Conservation (phyloP, 2,113 vertebrate species). For the Dromas ardeola region DNA sequence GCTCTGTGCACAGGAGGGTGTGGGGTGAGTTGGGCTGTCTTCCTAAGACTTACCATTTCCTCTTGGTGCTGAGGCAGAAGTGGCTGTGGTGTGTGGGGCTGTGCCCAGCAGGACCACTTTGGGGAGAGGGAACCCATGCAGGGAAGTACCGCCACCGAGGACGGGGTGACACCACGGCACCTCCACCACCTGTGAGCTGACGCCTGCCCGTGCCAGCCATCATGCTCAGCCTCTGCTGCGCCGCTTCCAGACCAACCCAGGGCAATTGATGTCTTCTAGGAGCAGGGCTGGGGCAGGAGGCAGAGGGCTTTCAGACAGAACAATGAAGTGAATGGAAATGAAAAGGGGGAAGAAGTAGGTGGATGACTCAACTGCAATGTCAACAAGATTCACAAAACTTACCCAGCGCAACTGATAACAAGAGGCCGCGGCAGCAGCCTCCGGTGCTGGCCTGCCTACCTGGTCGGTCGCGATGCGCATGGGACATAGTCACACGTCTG, state of each 20-base stretch:
- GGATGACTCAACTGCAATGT: neutral
- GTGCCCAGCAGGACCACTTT: accelerated
- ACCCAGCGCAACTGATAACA: accelerated
- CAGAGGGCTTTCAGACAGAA: neutral
- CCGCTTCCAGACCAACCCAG: neutral
- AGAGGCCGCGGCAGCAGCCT: neutral
- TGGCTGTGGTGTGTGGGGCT: neutral
- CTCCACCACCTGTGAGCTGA: neutral
- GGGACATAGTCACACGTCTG: neutral
- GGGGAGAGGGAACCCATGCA: neutral
- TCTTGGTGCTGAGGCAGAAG: neutral
- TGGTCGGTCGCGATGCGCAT: accelerated
- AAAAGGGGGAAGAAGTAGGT: neutral
- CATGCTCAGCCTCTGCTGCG: neutral
- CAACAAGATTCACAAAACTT: neutral
- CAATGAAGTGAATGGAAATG: neutral
- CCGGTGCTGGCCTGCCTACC: neutral
- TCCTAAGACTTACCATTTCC: neutral
- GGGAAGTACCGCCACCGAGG: too few relatives aligned
- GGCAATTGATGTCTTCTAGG: neutral
- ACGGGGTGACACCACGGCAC: neutral
- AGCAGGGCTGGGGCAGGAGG: neutral
- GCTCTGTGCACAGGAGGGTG: neutral
- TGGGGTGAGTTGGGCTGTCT: neutral
- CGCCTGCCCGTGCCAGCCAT: accelerated